These are phyloP conservation scores for Ambastaia sidthimunki DNA, from an alignment of 2,797 vertebrate species.

Conservation along the genomic window DNA sequence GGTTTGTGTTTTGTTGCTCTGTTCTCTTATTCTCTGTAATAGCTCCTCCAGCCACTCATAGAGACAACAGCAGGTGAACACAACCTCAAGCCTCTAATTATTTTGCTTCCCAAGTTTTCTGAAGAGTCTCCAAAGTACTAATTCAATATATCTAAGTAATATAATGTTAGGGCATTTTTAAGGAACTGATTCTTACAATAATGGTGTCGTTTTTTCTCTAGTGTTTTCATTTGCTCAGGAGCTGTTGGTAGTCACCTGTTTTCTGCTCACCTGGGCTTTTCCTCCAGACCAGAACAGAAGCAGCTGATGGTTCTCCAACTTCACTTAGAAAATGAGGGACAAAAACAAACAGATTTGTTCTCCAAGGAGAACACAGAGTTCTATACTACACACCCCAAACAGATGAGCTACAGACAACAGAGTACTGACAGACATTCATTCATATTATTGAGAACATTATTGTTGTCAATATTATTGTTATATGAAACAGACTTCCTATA, in stretches of 20 bases:
- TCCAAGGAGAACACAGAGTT: neutral
- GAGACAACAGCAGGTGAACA: constrained; percentile 32
- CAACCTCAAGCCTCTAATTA: constrained; percentile 19
- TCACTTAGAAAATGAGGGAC: neutral
- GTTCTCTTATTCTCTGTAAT: constrained; percentile 4
- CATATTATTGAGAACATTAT: too few species aligned
- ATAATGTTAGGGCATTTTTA: neutral
- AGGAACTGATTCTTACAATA: neutral
- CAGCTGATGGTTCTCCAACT: neutral
- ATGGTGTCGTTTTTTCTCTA: neutral
- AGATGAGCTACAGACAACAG: too few species aligned
- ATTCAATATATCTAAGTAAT: constrained; percentile 9
- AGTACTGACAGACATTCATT: too few species aligned
- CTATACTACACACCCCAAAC: too few species aligned
- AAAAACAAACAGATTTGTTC: neutral
- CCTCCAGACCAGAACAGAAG: neutral
- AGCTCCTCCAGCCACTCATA: neutral
- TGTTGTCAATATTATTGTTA: too few species aligned
- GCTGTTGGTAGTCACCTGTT: neutral
- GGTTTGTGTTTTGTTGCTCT: constrained; percentile 9
- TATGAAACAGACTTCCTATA: too few species aligned
- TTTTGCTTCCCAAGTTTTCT: constrained; percentile 18
- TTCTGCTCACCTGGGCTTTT: neutral
- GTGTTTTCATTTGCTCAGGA: neutral
- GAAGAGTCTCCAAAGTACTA: constrained; percentile 28